These are phyloP conservation scores for Poeciliopsis retropinna DNA, from an alignment of 2,113 vertebrate genomes.

Conservation along the genomic window DNA sequence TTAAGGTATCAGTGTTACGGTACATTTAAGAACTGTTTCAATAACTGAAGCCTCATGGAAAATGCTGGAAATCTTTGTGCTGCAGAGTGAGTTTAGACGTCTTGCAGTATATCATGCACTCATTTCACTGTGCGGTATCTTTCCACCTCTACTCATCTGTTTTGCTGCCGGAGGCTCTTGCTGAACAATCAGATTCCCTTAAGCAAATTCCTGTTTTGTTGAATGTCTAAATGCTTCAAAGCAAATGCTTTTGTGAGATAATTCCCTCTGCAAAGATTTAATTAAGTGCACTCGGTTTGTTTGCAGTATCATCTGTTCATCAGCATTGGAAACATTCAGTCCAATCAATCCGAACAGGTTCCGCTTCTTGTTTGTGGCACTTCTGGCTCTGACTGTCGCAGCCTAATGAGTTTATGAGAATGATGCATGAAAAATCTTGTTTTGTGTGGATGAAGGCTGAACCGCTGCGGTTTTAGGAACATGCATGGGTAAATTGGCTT, in stretches of 20 bases:
- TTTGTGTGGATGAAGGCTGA: not conserved
- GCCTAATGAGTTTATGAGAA: conserved; percentile 29
- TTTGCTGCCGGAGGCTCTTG: conserved; percentile 31
- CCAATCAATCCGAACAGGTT: conserved; percentile 18
- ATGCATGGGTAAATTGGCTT: not conserved
- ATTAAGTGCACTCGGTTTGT: conserved; percentile 56
- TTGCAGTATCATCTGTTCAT: conserved; percentile 53
- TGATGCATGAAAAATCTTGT: not conserved
- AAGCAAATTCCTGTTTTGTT: conserved; percentile 46
- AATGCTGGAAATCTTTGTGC: not conserved
- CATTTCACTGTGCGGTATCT: conserved; percentile 11
- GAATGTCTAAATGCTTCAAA: conserved; percentile 35
- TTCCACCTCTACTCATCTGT: conserved; percentile 23
- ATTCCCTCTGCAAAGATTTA: conserved; percentile 56
- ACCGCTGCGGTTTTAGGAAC: not conserved
- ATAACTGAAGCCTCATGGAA: not conserved
- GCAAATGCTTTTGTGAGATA: conserved; percentile 57
- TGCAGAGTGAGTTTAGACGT: not conserved
- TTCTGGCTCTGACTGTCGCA: conserved; percentile 6
- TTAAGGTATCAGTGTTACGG: not conserved
- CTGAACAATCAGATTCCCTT: conserved; percentile 47
- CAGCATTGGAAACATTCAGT: conserved; percentile 37
- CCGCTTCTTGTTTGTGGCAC: conserved; percentile 21
- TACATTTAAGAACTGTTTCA: not conserved
- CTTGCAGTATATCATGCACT: conserved; percentile 20